These are phyloP conservation scores for Macrostomum lignano DNA, from an alignment of 1,140 invertebrate genomes.

Conservation along the genomic window DNA sequence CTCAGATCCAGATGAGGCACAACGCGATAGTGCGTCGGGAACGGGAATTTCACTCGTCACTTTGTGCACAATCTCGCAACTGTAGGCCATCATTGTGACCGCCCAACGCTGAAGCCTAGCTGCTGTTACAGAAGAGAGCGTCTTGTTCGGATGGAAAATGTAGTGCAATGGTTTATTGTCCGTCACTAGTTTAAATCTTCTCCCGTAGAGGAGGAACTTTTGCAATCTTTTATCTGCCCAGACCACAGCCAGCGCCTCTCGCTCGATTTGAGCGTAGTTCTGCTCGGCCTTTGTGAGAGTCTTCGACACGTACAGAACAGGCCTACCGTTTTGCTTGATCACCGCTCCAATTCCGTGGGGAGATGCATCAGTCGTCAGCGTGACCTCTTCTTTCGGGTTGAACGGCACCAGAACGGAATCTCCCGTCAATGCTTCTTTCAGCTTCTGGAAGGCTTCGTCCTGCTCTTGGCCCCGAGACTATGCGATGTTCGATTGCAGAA, in stretches of 20 bases:
- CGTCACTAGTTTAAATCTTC: constrained; percentile 15
- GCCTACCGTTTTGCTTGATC: constrained; percentile 10
- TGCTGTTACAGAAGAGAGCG: too few species aligned
- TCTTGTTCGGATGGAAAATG: constrained; percentile 21
- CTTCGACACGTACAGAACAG: constrained; percentile 10
- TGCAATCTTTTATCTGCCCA: constrained; percentile 25
- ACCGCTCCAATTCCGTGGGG: constrained; percentile 9
- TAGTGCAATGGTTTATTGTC: constrained; percentile 22
- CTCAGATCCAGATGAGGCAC: too few species aligned
- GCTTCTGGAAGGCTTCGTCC: not conserved
- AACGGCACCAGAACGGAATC: not conserved
- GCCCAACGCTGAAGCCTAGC: too few species aligned
- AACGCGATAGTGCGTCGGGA: too few species aligned
- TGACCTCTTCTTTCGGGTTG: not conserved
- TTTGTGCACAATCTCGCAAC: too few species aligned
- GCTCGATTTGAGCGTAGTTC: constrained; percentile 24
- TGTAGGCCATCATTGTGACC: too few species aligned
- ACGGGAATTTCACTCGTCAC: too few species aligned
- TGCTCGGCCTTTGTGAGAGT: constrained; percentile 10
- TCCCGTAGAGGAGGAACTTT: constrained; percentile 21
- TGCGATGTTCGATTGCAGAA: constrained; percentile 5
- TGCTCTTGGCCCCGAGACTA: constrained; percentile 7
- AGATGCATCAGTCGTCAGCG: constrained; percentile 9
- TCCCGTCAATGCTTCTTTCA: not conserved
- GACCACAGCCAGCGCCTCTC: constrained; percentile 21